Evolutionary conservation across 2,888 invertebrate genomes (phyloP).

Genomic region (Labia minor): DNA sequence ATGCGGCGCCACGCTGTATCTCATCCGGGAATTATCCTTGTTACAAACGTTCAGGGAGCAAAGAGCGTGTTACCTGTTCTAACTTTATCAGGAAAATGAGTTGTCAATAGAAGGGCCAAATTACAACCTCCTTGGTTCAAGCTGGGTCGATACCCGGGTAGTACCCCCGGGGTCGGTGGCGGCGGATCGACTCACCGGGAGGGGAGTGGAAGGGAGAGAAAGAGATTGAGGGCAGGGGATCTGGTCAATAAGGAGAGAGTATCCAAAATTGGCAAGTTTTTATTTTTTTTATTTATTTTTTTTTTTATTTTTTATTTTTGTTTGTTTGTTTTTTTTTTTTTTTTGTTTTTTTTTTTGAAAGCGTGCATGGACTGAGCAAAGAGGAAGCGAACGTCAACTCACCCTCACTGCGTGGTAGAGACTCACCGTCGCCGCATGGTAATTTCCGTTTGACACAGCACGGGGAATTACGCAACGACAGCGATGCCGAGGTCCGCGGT

Average conservation of each 20-base stretch:
- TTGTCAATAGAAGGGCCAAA: neutral
- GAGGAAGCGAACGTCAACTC: neutral
- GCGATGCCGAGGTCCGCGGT: too few species aligned
- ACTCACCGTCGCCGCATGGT: neutral
- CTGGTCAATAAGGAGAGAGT: neutral
- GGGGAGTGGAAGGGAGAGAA: neutral
- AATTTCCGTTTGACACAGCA: neutral
- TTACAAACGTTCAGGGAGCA: neutral
- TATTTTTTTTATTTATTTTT: too few species aligned
- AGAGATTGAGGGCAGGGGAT: neutral
- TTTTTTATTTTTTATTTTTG: too few species aligned
- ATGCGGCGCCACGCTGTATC: neutral
- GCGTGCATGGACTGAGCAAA: neutral
- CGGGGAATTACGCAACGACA: too few species aligned
- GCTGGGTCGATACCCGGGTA: constrained; percentile 13
- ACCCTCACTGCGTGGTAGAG: neutral
- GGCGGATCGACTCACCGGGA: constrained; percentile 13
- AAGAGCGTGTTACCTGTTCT: neutral
- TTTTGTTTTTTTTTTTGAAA: too few species aligned
- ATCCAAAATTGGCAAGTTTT: neutral
- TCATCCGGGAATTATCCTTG: neutral
- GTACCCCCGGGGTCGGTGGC: neutral
- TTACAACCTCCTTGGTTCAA: constrained; percentile 1
- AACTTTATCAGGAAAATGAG: too few species aligned
- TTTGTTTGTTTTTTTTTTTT: too few species aligned